Evolutionary conservation across 1,140 invertebrate species (phyloP).

Genomic region (Cherax quadricarinatus): DNA sequence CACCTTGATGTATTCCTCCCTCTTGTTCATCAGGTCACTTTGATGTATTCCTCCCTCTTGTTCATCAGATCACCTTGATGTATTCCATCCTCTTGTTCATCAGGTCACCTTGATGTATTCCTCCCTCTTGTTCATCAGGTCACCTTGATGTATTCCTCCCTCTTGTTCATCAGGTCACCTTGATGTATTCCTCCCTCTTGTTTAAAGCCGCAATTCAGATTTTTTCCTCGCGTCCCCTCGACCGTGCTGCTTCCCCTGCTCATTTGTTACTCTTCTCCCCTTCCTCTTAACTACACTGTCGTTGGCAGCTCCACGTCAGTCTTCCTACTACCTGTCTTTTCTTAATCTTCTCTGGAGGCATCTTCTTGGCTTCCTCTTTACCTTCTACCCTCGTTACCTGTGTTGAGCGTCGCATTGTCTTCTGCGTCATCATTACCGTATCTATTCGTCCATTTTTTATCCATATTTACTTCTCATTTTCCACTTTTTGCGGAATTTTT

Average conservation of each 20-base stretch:
- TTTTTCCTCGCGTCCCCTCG: background rate
- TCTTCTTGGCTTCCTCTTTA: background rate
- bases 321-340: background rate
- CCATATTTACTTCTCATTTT: background rate
- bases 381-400: background rate
- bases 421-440: background rate
- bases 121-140: no score
- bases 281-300: constrained; percentile 1
- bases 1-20: no score
- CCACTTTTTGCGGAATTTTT: no score
- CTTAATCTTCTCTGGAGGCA: background rate
- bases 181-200: no score
- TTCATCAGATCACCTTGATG: no score
- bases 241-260: background rate
- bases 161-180: no score
- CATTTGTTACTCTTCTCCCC: background rate
- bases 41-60: no score
- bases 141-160: no score
- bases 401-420: background rate
- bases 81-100: no score
- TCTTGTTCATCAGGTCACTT: no score
- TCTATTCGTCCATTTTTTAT: background rate
- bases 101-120: no score
- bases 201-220: background rate
- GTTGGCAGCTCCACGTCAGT: background rate